These are phyloP conservation scores for Sebastiscus tertius DNA, from an alignment of 2,797 vertebrate species.

Conservation along the genomic window DNA sequence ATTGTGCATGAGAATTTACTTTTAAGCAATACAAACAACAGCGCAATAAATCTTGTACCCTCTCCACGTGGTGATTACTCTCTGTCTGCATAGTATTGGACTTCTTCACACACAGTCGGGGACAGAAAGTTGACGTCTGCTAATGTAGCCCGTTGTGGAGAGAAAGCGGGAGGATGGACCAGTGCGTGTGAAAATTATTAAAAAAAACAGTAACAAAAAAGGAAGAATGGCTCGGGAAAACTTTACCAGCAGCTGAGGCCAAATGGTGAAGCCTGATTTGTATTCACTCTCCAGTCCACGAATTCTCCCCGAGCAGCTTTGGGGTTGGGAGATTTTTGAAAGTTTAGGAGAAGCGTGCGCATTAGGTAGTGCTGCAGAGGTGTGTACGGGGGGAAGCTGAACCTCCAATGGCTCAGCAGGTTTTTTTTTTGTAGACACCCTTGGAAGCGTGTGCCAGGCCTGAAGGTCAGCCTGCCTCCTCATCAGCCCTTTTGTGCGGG, in stretches of 20 bases:
- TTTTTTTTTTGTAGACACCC: constrained; percentile 63
- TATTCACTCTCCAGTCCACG: constrained; percentile 63
- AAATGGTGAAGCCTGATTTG: constrained; percentile 64
- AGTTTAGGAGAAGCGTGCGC: constrained; percentile 55
- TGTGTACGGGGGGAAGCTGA: constrained; percentile 49
- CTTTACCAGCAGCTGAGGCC: constrained; percentile 47
- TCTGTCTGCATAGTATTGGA: constrained; percentile 64
- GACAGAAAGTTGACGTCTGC: constrained; percentile 66
- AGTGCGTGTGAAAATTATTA: constrained; percentile 37
- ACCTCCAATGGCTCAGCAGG: constrained; percentile 72
- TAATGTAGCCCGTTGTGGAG: constrained; percentile 44
- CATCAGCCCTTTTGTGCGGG: constrained; percentile 75
- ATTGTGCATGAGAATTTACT: constrained; percentile 80
- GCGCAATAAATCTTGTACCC: constrained; percentile 64
- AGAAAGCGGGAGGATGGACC: constrained; percentile 34
- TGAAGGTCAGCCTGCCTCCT: constrained; percentile 81
- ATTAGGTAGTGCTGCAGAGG: constrained; percentile 54
- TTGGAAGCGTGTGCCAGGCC: constrained; percentile 76
- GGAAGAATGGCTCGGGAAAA: constrained; percentile 33
- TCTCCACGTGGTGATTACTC: constrained; percentile 59
- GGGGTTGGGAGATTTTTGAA: constrained; percentile 65
- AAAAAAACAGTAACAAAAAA: constrained; percentile 50
- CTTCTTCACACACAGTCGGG: constrained; percentile 57
- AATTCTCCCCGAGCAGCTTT: constrained; percentile 61
- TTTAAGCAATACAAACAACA: constrained; percentile 68